Base-by-base conservation (phyloP, 92 coral and sea anemone species). In the Isaurus tuberculatus region DNA sequence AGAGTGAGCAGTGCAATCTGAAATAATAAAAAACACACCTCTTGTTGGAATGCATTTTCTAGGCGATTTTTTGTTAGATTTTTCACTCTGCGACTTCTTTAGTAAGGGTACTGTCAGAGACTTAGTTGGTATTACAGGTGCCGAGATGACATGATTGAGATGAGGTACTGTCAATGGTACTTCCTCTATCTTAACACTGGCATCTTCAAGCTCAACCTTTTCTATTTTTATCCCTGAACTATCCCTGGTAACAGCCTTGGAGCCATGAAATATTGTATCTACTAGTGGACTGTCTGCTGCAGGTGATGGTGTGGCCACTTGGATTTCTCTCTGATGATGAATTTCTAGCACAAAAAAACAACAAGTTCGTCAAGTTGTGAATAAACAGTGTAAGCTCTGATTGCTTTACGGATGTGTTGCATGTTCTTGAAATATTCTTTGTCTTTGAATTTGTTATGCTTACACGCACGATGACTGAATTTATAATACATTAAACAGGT, bases 151-250 rank as follows among this genome's bases (percentile, higher is more conserved):
- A 70, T 94, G 98, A 78, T 95, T 94, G 22, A 87, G 70, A 31
- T 79, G 84, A 8, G 98, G 97, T 9, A 95, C 88, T 1, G 93
- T 84, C 26, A 94, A 31, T 3, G 98, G 99, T 27, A 91, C 97
- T 88, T 97, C 99, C 70, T 97, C 99, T 73, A 97, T 94, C 85
- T 97, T 97, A 4, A 97, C 99, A 57, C 83, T 87, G 27, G 84
- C 92, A 67, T 92, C 94, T 72, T 92, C 93, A 7, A 95, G 73
- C 65, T 97, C 97, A 77, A 97, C 86, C 51, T 86, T 82, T 44
- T 95, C 95, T 33, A 86, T 88, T 29, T 91, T 94, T 69, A 94
- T 90, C 29, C 90, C 81, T 20, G 81, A 58, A 40, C 86, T 90
- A 2, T 79, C 83, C 22, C 71, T 82, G 10, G 86, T 77, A 32